phyloP scores from a whole-genome alignment of 2,797 vertebrate genomes.

The Neoniphon sammara region DNA sequence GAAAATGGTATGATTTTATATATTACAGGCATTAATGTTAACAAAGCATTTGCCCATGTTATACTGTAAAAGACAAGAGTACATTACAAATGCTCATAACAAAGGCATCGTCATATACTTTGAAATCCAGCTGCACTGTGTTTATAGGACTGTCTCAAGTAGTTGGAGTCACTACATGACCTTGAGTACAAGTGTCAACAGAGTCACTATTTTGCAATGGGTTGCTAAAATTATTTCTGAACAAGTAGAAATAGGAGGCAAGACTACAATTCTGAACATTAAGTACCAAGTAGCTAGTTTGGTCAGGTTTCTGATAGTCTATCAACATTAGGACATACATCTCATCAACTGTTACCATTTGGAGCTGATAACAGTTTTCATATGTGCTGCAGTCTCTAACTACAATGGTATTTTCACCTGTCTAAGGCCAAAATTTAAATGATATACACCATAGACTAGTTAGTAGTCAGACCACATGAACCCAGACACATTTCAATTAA shows the following conservation, averaged over 20 bases:
- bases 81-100: slow-evolving; percentile 37
- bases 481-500: slow-evolving; percentile 7
- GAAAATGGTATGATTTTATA: slow-evolving; percentile 14
- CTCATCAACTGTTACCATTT: slow-evolving; percentile 11
- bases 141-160: slow-evolving; percentile 44
- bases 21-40: slow-evolving; percentile 23
- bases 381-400: slow-evolving; percentile 7
- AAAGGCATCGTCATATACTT: slow-evolving; percentile 42
- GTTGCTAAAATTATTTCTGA: background rate
- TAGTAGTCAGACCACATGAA: slow-evolving; percentile 14
- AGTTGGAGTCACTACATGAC: slow-evolving; percentile 19
- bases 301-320: slow-evolving; percentile 3
- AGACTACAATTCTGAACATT: slow-evolving; percentile 1
- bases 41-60: slow-evolving; percentile 17
- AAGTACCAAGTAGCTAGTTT: slow-evolving; percentile 12
- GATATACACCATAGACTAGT: background rate
- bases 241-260: slow-evolving; percentile 1
- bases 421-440: slow-evolving; percentile 15
- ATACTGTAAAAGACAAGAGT: slow-evolving; percentile 29
- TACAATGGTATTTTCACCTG: slow-evolving; percentile 3
- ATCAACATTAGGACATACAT: background rate
- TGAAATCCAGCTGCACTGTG: slow-evolving; percentile 52
- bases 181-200: slow-evolving; percentile 22
- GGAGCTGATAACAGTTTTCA: slow-evolving; percentile 10
- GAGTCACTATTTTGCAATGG: slow-evolving; percentile 3